Evolutionary conservation across 1,140 invertebrate species (phyloP).

Genomic region (Lordiphosa collinella): DNA sequence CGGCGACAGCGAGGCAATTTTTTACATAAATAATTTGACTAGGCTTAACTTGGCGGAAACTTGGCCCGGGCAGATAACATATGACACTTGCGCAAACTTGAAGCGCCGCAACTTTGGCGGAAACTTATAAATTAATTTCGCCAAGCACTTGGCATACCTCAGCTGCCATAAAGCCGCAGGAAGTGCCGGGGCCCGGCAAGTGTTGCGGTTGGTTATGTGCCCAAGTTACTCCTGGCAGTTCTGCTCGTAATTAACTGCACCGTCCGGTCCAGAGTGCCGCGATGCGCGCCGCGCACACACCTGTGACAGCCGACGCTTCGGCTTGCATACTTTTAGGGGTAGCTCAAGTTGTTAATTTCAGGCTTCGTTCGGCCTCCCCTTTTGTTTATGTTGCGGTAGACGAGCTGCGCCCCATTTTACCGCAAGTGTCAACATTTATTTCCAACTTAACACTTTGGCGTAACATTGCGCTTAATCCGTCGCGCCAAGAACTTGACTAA

Average conservation of each 20-base stretch:
- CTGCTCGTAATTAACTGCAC: slow-evolving; percentile 68
- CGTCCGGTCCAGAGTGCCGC: slow-evolving; percentile 21
- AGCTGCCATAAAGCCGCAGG: slow-evolving; percentile 51
- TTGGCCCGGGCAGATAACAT: slow-evolving; percentile 13
- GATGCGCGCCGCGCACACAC: slow-evolving; percentile 27
- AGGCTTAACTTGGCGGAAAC: slow-evolving; percentile 51
- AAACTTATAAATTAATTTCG: slow-evolving; percentile 74
- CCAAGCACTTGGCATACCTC: slow-evolving; percentile 61
- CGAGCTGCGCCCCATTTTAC: slow-evolving; percentile 63
- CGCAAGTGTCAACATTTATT: slow-evolving; percentile 77
- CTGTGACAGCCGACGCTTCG: slow-evolving; percentile 26
- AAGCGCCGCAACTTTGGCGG: slow-evolving; percentile 6
- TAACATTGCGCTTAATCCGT: slow-evolving; percentile 73
- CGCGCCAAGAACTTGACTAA: slow-evolving; percentile 77
- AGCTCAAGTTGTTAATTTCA: slow-evolving; percentile 50
- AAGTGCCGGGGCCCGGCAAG: slow-evolving; percentile 32
- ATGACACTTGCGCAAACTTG: slow-evolving; percentile 10
- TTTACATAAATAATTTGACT: slow-evolving; percentile 64
- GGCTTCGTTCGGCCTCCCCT: slow-evolving; percentile 30
- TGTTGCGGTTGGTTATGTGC: slow-evolving; percentile 21
- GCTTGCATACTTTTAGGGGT: slow-evolving; percentile 31
- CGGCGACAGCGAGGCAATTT: slow-evolving; percentile 40
- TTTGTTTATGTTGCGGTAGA: slow-evolving; percentile 73
- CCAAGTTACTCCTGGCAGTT: slow-evolving; percentile 21
- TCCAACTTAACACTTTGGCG: slow-evolving; percentile 77